phyloP scores from a whole-genome alignment of 2,888 invertebrate genomes.

The Drosophila lacicola region DNA sequence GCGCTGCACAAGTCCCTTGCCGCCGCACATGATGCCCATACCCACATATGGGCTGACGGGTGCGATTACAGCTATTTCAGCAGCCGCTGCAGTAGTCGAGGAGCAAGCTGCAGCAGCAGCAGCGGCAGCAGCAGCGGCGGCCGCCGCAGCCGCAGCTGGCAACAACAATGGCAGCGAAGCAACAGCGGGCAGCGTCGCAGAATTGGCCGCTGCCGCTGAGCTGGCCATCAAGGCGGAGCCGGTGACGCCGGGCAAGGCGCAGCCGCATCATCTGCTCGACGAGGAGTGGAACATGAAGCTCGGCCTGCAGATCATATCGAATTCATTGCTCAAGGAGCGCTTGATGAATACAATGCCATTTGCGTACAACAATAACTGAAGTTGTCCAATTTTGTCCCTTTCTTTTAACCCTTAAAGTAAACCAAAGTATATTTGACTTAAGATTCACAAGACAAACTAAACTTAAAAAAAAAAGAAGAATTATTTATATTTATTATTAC shows the following conservation, averaged over 20 bases:
- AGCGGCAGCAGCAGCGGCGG: conserved; percentile 54
- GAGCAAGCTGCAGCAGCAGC: conserved; percentile 77
- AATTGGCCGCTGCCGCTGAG: conserved; percentile 36
- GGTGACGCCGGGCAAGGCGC: conserved; percentile 67
- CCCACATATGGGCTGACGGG: conserved; percentile 83
- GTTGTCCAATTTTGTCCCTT: conserved; percentile 13
- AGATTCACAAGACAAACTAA: background rate
- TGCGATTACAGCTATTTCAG: conserved; percentile 83
- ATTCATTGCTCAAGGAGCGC: conserved; percentile 84
- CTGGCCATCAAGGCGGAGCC: conserved; percentile 72
- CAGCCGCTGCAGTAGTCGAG: conserved; percentile 80
- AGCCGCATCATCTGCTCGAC: conserved; percentile 70
- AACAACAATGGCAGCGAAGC: conserved; percentile 53
- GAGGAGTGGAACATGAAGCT: conserved; percentile 85
- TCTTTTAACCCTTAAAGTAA: conserved; percentile 16
- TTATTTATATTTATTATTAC: conserved; percentile 49
- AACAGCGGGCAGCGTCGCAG: conserved; percentile 20
- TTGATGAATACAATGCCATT: conserved; percentile 85
- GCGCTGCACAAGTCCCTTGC: conserved; percentile 66
- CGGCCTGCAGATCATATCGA: conserved; percentile 84
- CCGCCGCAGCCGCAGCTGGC: conserved; percentile 18
- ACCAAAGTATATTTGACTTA: conserved; percentile 49
- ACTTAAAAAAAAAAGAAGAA: background rate
- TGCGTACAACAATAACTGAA: conserved; percentile 84
- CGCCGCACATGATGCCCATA: conserved; percentile 74